A percentile compares a stretch with the other conserved stretches of the same genome.
phyloP scores from a whole-genome alignment of 2,888 invertebrate genomes.

The Drosophila borealis region DNA sequence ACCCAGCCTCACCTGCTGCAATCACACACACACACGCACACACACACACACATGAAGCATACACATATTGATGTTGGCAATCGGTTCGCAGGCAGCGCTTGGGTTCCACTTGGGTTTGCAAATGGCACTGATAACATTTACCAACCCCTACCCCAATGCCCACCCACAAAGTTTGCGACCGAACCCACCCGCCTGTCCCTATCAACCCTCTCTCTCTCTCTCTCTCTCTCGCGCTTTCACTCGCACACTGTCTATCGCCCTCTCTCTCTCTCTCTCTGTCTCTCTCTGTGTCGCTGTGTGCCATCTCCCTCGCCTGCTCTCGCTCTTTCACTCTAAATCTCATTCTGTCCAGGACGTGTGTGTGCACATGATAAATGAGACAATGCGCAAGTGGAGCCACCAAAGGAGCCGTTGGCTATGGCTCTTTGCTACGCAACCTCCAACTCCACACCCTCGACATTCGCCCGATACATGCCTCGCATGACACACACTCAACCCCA shows the following conservation, averaged over 20 bases:
- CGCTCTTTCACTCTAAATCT: conserved; percentile 23
- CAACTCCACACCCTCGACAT: neutral
- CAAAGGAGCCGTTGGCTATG: conserved; percentile 64
- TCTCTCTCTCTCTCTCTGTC: no score
- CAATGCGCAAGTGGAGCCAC: conserved; percentile 60
- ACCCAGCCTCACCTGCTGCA: conserved; percentile 53
- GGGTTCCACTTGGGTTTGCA: conserved; percentile 65
- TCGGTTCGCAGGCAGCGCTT: conserved; percentile 67
- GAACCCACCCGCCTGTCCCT: neutral
- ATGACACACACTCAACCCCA: neutral
- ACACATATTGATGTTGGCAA: conserved; percentile 70
- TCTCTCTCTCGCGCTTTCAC: conserved; percentile 18
- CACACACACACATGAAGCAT: conserved; percentile 1
- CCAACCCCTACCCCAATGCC: conserved; percentile 24
- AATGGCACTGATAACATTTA: conserved; percentile 73
- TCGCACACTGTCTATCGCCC: conserved; percentile 6
- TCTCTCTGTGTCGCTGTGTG: neutral
- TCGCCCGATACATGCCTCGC: no score
- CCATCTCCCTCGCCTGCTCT: neutral
- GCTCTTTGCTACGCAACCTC: conserved; percentile 27
- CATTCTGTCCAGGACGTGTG: conserved; percentile 51
- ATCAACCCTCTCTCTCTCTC: conserved; percentile 11
- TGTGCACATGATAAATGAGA: conserved; percentile 75
- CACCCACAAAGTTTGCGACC: neutral
- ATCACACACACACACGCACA: conserved; percentile 8